Base-by-base conservation (phyloP, 1,140 invertebrate species). In the Stegodyphus dumicola region DNA sequence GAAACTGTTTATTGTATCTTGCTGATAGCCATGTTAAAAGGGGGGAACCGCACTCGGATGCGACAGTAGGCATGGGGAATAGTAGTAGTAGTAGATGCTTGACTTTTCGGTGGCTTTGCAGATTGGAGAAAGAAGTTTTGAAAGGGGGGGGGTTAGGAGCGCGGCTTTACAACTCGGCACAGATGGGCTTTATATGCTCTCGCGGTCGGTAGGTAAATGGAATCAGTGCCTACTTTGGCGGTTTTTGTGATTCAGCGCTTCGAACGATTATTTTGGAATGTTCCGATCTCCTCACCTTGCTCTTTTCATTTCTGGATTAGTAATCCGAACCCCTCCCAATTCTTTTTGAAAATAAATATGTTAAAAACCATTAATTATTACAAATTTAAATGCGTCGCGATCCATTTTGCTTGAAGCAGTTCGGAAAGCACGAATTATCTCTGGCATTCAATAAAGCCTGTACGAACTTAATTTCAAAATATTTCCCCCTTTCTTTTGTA, bases 181-280 rank as follows among this genome's bases (percentile, higher is more conserved):
- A 83, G 80, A 83, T 83, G 80, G 70, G 70, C 80, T 83, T 83
- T 83, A 83, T 83, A 83, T 67, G 67, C 80, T 83, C 71, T 78
- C 56, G 65, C 67, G 67, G 66, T 80, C 13, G 17, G 54, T n/a
- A 54, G 77, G 64, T 69, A 18, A 77, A 64, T 66, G 56, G 56
- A 65, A 51, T 66, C 60, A 48, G 66, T 53, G 9, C 69, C 64
- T 67, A 49, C n/a, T 79, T n/a, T 83, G 67, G 77, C 70, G 78
- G 78, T 60, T 73, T 71, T 73, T 80, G 48, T 66, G 67, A 69
- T 49, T 71, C 69, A 71, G 69, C 65, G 66, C 18, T 80, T 53
- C 64, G 18, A 69, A 49, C 77, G 67, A 71, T 80, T 60, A 80
- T 80, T 80, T 70, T 69, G 77, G 69, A 80, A 80, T 71, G 66